Base-by-base conservation (phyloP, 23 tunicate genomes). In the Corella eumyota region DNA sequence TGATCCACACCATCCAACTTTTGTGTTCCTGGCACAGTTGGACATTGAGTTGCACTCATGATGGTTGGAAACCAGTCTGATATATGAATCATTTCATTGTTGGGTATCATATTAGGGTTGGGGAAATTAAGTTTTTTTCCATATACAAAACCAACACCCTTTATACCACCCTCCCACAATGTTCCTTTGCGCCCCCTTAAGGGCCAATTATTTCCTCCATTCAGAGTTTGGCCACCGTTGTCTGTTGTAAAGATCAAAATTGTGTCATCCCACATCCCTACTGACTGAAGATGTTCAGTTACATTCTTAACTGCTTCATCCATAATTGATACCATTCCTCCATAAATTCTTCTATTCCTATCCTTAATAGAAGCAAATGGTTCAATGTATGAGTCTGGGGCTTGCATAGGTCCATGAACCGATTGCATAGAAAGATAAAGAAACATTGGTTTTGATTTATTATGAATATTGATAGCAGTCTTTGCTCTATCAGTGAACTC, bases 31-130 rank as follows among this genome's bases (percentile, higher is more conserved):
- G 63, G 59, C 44, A 80, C 59, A 32, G 33, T 48, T 0, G 76
- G 76, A 61, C 96, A 88, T 19, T 55, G 65, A 25, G 76, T 68
- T 50, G 81, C 96, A 35, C 48, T 25, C 38, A 88, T 2, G 22
- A 88, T 32, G 4, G 96, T 88, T 24, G 96, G 96, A 53, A 73
- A 73, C 96, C 96, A 88, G 67, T 88, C 96, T 0, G 96, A 88
- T 21, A 78, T 75, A 55, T 88, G 87, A 19, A 88, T 71, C 64
- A 88, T 60, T 45, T 79, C 76, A 21, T 67, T 63, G 49, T 77
- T 68, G 0, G 66, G 7, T 11, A 57, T 46, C 3, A 40, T 40
- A 20, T 77, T 64, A 7, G 85, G 73, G 25, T 67, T 67, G 31
- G 74, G 69, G 1, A 61, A 60, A 35, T 78, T 81, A 6, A 88